Evolutionary conservation across 1,140 invertebrate species (phyloP).

Genomic region (Zaprionus camerounensis): DNA sequence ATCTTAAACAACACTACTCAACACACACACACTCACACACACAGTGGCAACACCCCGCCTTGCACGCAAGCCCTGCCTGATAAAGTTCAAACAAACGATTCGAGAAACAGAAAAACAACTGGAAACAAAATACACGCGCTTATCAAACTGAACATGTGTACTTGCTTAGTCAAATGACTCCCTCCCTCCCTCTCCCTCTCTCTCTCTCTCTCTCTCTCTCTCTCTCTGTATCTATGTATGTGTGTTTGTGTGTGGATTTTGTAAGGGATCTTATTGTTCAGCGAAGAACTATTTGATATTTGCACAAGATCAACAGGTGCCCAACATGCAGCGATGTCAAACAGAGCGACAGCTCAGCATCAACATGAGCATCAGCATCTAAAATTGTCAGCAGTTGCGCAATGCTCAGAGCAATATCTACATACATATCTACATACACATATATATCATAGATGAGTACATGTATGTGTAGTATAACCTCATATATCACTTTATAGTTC

Average conservation of each 20-base stretch:
- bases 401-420: slow-evolving; percentile 13
- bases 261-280: slow-evolving; percentile 66
- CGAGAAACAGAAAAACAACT: slow-evolving; percentile 25
- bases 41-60: slow-evolving; percentile 18
- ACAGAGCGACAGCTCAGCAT: slow-evolving; percentile 43
- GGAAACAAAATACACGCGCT: slow-evolving; percentile 34
- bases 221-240: background rate
- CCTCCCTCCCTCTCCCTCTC: background rate
- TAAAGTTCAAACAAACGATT: slow-evolving; percentile 68
- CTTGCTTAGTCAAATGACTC: slow-evolving; percentile 22
- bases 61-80: slow-evolving; percentile 60
- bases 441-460: background rate
- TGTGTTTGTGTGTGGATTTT: slow-evolving; percentile 44
- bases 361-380: slow-evolving; percentile 39
- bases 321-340: slow-evolving; percentile 43
- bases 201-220: too few species aligned
- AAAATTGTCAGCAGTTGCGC: slow-evolving; percentile 37
- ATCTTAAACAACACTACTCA: slow-evolving; percentile 46
- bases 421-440: background rate
- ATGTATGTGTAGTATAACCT: background rate
- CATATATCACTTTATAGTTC: background rate
- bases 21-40: slow-evolving; percentile 23
- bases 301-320: slow-evolving; percentile 77
- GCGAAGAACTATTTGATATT: slow-evolving; percentile 66
- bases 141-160: slow-evolving; percentile 59